Evolutionary conservation across 2,888 invertebrate species (phyloP).

Genomic region (Himalopsyche japonica): DNA sequence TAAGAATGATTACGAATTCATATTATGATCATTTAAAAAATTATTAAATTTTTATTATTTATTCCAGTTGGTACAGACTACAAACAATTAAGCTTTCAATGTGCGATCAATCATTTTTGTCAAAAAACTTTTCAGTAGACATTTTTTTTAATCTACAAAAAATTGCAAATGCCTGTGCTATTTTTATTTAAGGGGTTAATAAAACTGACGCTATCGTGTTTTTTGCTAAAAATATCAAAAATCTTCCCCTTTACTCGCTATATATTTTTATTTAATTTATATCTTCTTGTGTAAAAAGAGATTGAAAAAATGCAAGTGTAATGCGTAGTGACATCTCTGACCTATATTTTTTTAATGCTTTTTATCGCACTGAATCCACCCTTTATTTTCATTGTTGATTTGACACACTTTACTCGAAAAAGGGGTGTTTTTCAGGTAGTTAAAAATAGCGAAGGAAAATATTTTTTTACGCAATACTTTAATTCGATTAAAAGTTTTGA

Average conservation of each 20-base stretch:
- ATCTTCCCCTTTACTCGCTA: background rate
- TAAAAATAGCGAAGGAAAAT: background rate
- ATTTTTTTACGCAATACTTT: background rate
- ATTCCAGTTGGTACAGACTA: too few relatives aligned
- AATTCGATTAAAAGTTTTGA: too few relatives aligned
- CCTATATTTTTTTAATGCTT: conserved; percentile 30
- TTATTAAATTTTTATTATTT: too few relatives aligned
- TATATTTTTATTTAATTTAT: conserved; percentile 22
- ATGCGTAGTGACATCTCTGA: conserved; percentile 19
- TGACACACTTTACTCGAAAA: conserved; percentile 26
- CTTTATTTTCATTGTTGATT: conserved; percentile 39
- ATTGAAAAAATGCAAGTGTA: conserved; percentile 24
- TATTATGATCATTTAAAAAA: too few relatives aligned
- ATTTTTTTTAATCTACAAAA: background rate
- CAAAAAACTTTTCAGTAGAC: background rate
- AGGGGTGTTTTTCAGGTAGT: conserved; percentile 23
- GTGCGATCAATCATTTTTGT: background rate
- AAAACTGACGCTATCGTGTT: background rate
- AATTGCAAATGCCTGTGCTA: background rate
- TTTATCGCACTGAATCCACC: conserved; percentile 28
- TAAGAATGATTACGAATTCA: too few relatives aligned
- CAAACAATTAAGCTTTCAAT: background rate
- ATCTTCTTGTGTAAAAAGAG: background rate
- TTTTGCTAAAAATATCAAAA: background rate
- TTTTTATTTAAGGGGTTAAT: background rate